These are phyloP conservation scores for Lates japonicus DNA, from an alignment of 2,797 vertebrate genomes.

Conservation along the genomic window DNA sequence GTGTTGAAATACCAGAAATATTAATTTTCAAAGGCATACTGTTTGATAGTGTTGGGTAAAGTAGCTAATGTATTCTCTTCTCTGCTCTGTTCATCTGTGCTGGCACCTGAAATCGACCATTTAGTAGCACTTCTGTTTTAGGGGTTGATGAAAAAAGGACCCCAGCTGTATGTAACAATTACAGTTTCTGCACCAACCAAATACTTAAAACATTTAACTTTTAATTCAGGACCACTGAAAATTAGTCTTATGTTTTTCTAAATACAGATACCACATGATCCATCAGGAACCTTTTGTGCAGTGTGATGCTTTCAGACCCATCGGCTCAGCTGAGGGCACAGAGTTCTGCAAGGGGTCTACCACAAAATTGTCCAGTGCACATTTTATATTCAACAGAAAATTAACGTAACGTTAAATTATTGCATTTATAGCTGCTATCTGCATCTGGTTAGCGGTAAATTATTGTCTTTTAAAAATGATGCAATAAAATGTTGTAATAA, in stretches of 20 bases:
- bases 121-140: conserved; percentile 98
- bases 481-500: not conserved
- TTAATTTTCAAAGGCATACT: not conserved
- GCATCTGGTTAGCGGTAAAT: not conserved
- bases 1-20: not conserved
- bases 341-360: conserved; percentile 97
- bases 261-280: conserved; percentile 96
- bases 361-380: conserved; percentile 90
- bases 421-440: not conserved
- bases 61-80: not conserved
- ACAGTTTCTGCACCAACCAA: not conserved
- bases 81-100: conserved; percentile 5
- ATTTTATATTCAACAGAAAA: not conserved
- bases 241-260: not conserved
- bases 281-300: conserved; percentile 98
- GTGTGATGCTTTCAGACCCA: conserved; percentile 96
- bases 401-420: not conserved
- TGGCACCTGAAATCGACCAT: conserved; percentile 90
- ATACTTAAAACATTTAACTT: not conserved
- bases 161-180: conserved; percentile 91
- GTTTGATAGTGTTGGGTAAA: not conserved
- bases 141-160: conserved; percentile 98
- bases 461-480: not conserved
- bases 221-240: not conserved
- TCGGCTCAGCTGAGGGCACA: conserved; percentile 98